These are phyloP conservation scores for Cladopsammia gracilis DNA, from an alignment of 64 coral and sea anemone genomes.

Conservation along the genomic window DNA sequence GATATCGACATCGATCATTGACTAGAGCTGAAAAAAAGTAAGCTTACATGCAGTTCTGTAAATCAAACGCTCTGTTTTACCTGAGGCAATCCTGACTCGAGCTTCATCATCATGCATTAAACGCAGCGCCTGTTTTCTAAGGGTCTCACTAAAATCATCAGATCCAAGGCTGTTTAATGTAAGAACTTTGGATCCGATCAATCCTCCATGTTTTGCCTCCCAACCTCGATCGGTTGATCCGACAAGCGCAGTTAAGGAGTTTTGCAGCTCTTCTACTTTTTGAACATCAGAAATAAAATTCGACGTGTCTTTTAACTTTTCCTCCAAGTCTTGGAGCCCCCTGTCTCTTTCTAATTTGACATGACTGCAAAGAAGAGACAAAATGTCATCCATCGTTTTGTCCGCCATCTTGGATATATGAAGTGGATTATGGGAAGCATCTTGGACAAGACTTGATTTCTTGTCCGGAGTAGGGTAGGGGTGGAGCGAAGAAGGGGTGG, in stretches of 20 bases:
- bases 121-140: slow-evolving; percentile 60
- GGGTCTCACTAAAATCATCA: slow-evolving; percentile 73
- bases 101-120: slow-evolving; percentile 95
- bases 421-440: neutral
- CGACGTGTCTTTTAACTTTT: slow-evolving; percentile 56
- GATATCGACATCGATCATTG: too few relatives aligned
- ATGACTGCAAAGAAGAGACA: slow-evolving; percentile 74
- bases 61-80: slow-evolving; percentile 24
- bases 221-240: slow-evolving; percentile 61
- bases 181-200: slow-evolving; percentile 78
- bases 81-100: slow-evolving; percentile 89
- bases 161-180: slow-evolving; percentile 54
- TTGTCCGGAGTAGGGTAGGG: too few relatives aligned
- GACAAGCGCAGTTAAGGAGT: slow-evolving; percentile 64
- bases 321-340: slow-evolving; percentile 74
- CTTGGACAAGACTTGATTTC: neutral
- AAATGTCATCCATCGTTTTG: slow-evolving; percentile 36
- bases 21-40: too few relatives aligned
- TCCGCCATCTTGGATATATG: slow-evolving; percentile 74
- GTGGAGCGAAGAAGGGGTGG: neutral
- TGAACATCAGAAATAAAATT: slow-evolving; percentile 41
- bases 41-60: too few relatives aligned
- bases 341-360: slow-evolving; percentile 87
- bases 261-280: slow-evolving; percentile 63
- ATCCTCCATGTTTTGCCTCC: slow-evolving; percentile 78